Conservation (phyloP, 2,797 vertebrate genomes). For the Pachyuromys duprasi region DNA sequence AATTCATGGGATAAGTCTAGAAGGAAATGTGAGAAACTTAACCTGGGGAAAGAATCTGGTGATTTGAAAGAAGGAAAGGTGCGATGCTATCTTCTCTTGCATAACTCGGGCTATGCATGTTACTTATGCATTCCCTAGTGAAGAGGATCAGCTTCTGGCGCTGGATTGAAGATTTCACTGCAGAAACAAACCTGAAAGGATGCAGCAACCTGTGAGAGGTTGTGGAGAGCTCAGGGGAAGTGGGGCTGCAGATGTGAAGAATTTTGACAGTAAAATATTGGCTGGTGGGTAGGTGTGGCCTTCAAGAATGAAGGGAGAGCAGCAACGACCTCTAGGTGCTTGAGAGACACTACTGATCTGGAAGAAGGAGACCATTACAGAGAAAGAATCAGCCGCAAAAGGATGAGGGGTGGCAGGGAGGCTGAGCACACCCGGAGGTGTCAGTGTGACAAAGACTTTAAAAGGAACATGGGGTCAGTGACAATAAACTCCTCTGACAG, state of each 20-base stretch:
- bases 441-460: background rate
- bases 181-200: too few relatives aligned
- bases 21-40: background rate
- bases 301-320: too few relatives aligned
- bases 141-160: background rate
- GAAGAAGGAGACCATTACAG: background rate
- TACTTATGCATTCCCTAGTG: background rate
- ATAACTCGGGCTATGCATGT: background rate
- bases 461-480: background rate
- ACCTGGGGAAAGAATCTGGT: background rate
- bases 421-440: background rate
- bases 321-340: background rate
- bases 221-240: background rate
- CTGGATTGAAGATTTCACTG: background rate
- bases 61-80: background rate
- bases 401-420: background rate
- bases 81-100: background rate
- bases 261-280: background rate
- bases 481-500: background rate
- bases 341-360: background rate
- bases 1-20: background rate
- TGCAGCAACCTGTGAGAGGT: background rate
- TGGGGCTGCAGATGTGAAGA: background rate
- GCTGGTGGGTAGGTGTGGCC: background rate
- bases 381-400: background rate